These are phyloP conservation scores for Amniataba percoides DNA, from an alignment of 2,797 vertebrate species.

Conservation along the genomic window DNA sequence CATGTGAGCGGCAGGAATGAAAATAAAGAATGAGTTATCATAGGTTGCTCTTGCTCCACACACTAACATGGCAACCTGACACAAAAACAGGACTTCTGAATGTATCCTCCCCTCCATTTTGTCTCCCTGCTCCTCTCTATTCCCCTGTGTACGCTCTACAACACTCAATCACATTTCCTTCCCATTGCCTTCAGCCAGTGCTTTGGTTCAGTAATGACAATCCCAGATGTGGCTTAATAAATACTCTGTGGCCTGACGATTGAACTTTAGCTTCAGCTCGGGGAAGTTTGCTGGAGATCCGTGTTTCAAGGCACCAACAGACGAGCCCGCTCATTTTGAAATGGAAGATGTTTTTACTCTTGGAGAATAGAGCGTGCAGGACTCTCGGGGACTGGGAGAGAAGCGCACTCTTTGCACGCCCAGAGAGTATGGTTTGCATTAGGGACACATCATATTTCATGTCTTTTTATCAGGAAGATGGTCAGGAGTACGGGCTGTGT, in stretches of 20 bases:
- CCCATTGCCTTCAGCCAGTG: conserved; percentile 49
- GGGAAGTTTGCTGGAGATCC: conserved; percentile 69
- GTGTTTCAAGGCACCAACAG: conserved; percentile 64
- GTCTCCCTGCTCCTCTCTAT: conserved; percentile 49
- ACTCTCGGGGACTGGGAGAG: conserved; percentile 27
- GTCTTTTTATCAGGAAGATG: conserved; percentile 82
- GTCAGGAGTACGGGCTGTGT: conserved; percentile 58
- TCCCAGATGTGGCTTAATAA: conserved; percentile 83
- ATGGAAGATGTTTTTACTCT: conserved; percentile 63
- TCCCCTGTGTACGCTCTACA: conserved; percentile 36
- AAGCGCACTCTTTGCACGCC: conserved; percentile 39
- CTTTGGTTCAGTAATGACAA: conserved; percentile 61
- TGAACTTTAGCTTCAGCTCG: conserved; percentile 68
- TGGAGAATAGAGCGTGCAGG: conserved; percentile 53
- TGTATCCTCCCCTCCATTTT: conserved; percentile 51
- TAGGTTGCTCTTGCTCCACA: conserved; percentile 18
- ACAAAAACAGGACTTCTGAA: conserved; percentile 47
- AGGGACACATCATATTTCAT: conserved; percentile 81
- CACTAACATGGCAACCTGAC: conserved; percentile 28
- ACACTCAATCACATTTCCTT: conserved; percentile 65
- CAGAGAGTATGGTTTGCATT: conserved; percentile 75
- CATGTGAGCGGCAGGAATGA: not conserved
- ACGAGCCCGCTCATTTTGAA: conserved; percentile 56
- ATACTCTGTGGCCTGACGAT: conserved; percentile 71
- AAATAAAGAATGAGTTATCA: conserved; percentile 26